These are phyloP conservation scores for Condylostylus longicornis DNA, from an alignment of 1,140 invertebrate species.

Conservation along the genomic window DNA sequence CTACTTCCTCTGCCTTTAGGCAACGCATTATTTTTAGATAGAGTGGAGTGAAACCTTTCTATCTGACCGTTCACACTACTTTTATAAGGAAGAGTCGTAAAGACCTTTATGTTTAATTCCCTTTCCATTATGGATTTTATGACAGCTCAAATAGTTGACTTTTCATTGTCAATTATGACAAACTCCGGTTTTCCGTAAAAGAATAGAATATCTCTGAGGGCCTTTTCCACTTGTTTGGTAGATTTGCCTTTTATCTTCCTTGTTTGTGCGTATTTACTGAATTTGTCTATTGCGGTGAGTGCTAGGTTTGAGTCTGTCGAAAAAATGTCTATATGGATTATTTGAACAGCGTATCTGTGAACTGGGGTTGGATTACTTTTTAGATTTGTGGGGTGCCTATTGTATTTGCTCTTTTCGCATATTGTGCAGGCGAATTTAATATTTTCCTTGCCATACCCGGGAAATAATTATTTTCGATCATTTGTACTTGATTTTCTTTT, in stretches of 20 bases:
- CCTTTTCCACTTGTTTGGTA: no score
- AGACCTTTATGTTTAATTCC: no score
- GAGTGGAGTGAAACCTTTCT: no score
- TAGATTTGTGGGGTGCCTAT: slow-evolving; percentile 5
- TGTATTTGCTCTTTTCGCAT: slow-evolving; percentile 8
- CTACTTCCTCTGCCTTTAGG: no score
- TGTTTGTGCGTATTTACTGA: neutral
- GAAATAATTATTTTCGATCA: slow-evolving; percentile 4
- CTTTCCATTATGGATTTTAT: no score
- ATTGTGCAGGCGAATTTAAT: slow-evolving; percentile 1
- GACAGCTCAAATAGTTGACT: no score
- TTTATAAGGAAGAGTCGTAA: no score
- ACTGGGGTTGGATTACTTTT: slow-evolving; percentile 4
- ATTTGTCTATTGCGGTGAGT: neutral
- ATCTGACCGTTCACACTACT: no score
- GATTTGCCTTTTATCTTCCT: neutral
- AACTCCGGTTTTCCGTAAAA: no score
- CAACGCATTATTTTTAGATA: no score
- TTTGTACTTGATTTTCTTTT: slow-evolving; percentile 6
- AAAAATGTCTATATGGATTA: slow-evolving; percentile 8
- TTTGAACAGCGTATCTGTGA: slow-evolving; percentile 5
- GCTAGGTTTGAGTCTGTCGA: slow-evolving; percentile 3
- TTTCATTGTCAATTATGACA: no score
- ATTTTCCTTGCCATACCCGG: slow-evolving; percentile 5
- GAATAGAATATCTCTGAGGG: no score